phyloP scores from a whole-genome alignment of 2,888 invertebrate species.

The Platycheirus albimanus region DNA sequence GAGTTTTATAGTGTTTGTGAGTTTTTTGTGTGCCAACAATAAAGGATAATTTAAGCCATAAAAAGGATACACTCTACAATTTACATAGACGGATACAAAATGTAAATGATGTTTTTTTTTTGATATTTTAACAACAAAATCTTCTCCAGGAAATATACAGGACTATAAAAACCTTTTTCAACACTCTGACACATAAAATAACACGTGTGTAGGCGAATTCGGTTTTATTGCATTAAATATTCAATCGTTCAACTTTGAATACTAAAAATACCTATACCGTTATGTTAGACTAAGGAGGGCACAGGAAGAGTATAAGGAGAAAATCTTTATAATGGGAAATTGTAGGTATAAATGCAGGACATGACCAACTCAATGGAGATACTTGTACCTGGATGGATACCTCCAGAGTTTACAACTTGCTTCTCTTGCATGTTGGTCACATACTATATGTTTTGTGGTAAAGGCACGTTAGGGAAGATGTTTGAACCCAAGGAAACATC shows the following conservation, averaged over 20 bases:
- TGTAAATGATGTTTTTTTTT: conserved; percentile 15
- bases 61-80: conserved; percentile 19
- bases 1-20: conserved; percentile 20
- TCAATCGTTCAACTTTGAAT: conserved; percentile 68
- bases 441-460: conserved; percentile 46
- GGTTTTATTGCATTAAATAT: conserved; percentile 63
- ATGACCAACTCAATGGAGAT: conserved; percentile 3
- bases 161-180: conserved; percentile 26
- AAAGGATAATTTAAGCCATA: conserved; percentile 23
- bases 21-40: background rate
- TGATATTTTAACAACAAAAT: conserved; percentile 21
- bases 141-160: conserved; percentile 12
- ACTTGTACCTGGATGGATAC: background rate
- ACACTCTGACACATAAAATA: conserved; percentile 39
- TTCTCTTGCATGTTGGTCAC: conserved; percentile 62
- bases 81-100: background rate
- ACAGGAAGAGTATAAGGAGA: background rate
- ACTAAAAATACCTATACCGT: conserved; percentile 34
- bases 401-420: background rate
- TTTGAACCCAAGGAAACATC: conserved; percentile 9
- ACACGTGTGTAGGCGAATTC: conserved; percentile 38
- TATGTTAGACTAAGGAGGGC: background rate
- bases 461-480: background rate
- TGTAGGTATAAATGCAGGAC: conserved; percentile 12
- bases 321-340: background rate